Percentiles rank a stretch among this genome's conserved stretches.
Evolutionary conservation across 2,888 invertebrate species (phyloP).

Genomic region (Drosophila antonietae): DNA sequence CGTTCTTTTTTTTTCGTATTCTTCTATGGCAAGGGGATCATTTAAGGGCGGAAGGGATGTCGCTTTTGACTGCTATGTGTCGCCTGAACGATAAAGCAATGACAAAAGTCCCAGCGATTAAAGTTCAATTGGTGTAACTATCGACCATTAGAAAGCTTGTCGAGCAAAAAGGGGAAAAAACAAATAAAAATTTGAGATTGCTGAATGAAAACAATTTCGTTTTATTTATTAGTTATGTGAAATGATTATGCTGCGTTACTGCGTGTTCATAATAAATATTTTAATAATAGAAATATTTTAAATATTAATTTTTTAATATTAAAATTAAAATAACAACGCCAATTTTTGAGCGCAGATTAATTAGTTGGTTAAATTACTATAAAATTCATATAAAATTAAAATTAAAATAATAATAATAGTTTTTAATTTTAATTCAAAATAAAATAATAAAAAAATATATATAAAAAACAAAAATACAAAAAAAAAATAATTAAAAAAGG

Average conservation of each 20-base stretch:
- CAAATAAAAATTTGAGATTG: background rate
- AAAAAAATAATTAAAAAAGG: too few relatives aligned
- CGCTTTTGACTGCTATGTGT: constrained; percentile 43
- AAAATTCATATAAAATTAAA: too few relatives aligned
- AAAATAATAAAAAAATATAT: too few relatives aligned
- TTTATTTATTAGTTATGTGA: background rate
- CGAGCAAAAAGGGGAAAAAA: background rate
- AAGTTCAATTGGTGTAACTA: constrained; percentile 75
- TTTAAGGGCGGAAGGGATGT: background rate
- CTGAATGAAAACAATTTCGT: background rate
- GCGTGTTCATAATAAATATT: background rate
- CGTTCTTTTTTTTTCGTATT: background rate
- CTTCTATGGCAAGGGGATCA: constrained; percentile 29
- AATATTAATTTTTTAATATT: too few relatives aligned
- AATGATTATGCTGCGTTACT: background rate
- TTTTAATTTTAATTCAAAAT: too few relatives aligned
- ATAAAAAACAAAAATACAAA: too few relatives aligned
- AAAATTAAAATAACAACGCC: too few relatives aligned
- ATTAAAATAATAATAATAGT: too few relatives aligned
- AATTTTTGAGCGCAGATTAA: too few relatives aligned
- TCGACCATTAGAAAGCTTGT: constrained; percentile 43
- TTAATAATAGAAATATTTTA: background rate
- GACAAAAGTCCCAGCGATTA: constrained; percentile 79
- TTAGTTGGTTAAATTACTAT: too few relatives aligned
- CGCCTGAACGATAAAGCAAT: constrained; percentile 77